A percentile compares a stretch with the other conserved stretches of the same genome.
These are phyloP conservation scores for Sepiola atlantica DNA, from an alignment of 2,888 invertebrate species.

Conservation along the genomic window DNA sequence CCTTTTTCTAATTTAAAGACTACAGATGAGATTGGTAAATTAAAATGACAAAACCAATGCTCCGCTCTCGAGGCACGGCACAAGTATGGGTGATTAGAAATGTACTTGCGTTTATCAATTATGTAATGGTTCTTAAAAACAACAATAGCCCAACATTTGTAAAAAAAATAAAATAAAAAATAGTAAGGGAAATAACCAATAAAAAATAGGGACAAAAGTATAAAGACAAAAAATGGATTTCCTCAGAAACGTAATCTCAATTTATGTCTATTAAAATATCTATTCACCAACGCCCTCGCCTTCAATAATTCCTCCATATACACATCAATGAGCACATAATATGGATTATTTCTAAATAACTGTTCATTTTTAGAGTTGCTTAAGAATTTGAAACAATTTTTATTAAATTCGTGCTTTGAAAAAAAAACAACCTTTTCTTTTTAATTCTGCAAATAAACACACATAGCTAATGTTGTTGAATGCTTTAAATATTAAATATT, in stretches of 20 bases:
- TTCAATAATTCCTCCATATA: not conserved
- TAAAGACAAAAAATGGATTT: not conserved
- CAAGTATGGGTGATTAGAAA: constrained; percentile 32
- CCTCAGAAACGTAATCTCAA: not conserved
- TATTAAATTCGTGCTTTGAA: not conserved
- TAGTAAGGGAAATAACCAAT: too few species aligned
- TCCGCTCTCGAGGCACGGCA: not conserved
- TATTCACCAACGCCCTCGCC: not conserved
- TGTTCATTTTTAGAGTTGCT: not conserved
- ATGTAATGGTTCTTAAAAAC: not conserved
- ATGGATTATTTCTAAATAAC: not conserved
- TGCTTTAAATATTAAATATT: not conserved
- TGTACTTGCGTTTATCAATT: constrained; percentile 2
- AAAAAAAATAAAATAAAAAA: not conserved
- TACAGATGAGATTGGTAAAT: constrained; percentile 32
- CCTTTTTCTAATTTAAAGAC: not conserved
- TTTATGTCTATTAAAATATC: not conserved
- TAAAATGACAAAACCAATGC: constrained; percentile 21
- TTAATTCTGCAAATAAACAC: not conserved
- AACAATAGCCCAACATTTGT: not conserved
- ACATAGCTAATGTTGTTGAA: not conserved
- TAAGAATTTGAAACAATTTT: not conserved
- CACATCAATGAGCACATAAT: constrained; percentile 2
- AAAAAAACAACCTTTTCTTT: not conserved
- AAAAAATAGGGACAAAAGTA: too few species aligned